Evolutionary conservation across 2,888 invertebrate genomes (phyloP), one percentile per base, ranked within the genome.

Genomic region (Sepioteuthis lessoniana): DNA sequence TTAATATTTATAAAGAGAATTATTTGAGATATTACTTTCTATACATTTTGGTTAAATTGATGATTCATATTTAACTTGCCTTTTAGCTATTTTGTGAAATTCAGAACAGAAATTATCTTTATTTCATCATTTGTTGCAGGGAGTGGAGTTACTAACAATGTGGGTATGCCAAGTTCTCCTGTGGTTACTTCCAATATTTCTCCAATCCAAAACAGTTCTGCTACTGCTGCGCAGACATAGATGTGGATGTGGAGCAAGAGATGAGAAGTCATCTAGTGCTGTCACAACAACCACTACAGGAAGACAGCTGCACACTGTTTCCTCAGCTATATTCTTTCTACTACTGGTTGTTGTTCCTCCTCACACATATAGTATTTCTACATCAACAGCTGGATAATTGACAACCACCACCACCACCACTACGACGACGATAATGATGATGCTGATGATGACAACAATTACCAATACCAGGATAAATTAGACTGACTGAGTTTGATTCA

Each of bases 161-260:
- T 96, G 94, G 96, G 96, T 92, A 96, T 96, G 90, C 96, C 96
- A 94, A 96, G 96, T 95, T 96, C 97, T 92, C 96, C 96, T 90
- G 96, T 96, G 94, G 95, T 96, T 95, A 95, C 96, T 94, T 95
- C 96, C 91, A 96, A 95, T 95, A 96, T 96, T 95, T 96, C 96
- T 94, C 96, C 96, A 93, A 95, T 97, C 94, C 97, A 96, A 93
- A 96, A 96, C 96, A 96, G 95, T 95, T 95, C 96, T 94, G 95
- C 96, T 94, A 95, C 96, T 46, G 95, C 96, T 92, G 92, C 92
- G 47, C 92, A 92, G 92, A 92, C 92, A 92, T 92, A 92, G 47
- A 47, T 92, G 47, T 46, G 92, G 47, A 92, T 92, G 92, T 92
- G 92, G 92, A 92, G 92, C n/a, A 16, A 76, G n/a, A 46, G 42